phyloP scores from a whole-genome alignment of 2,888 invertebrate species.

The Petrolisthes manimaculis region DNA sequence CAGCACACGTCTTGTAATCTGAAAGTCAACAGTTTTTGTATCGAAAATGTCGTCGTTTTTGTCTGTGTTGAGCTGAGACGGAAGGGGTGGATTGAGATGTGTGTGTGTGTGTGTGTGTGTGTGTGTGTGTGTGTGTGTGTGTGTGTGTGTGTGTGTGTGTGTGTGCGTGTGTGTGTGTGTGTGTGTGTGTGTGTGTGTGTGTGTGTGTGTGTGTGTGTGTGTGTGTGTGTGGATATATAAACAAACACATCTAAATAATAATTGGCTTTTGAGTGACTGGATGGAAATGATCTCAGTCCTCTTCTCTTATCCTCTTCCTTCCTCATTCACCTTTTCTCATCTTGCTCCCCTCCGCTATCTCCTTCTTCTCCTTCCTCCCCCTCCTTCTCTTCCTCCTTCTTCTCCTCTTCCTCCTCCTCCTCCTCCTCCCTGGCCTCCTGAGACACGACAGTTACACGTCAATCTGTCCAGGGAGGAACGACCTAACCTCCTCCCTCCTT shows the following conservation, averaged over 20 bases:
- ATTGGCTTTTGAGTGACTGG: not conserved
- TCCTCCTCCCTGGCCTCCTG: too few relatives aligned
- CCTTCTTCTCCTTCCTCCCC: not conserved
- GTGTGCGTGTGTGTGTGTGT: constrained; percentile 46
- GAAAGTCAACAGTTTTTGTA: not conserved
- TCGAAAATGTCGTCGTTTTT: not conserved
- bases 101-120: constrained; percentile 35
- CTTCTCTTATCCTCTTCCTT: not conserved
- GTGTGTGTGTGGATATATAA: constrained; percentile 29
- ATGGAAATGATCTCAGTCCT: not conserved
- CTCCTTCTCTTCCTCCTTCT: not conserved
- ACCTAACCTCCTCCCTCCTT: too few relatives aligned
- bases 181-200: constrained; percentile 47
- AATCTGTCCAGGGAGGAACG: too few relatives aligned
- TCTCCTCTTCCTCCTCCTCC: not conserved
- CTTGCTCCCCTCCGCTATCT: not conserved
- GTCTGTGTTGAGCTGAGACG: not conserved
- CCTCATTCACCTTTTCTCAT: not conserved
- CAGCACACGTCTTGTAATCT: not conserved
- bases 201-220: constrained; percentile 34
- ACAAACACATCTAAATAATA: not conserved
- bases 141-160: constrained; percentile 47
- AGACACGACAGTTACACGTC: too few relatives aligned
- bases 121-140: constrained; percentile 29
- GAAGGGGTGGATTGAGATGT: not conserved